Conservation (phyloP, 1,140 invertebrate species). For the Drosophila persimilis region DNA sequence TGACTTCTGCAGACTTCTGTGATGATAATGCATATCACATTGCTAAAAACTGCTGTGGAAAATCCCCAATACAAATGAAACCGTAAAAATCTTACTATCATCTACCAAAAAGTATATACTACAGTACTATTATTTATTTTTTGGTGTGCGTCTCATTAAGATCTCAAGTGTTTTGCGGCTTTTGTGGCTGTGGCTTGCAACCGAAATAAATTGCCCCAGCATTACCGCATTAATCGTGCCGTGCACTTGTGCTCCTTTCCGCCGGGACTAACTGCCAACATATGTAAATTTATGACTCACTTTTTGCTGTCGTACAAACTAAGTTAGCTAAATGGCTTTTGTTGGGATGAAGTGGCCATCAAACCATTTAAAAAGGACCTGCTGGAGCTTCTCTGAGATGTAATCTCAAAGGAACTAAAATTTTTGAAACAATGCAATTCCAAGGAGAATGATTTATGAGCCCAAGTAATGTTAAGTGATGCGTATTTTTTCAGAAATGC, state of each 20-base stretch:
- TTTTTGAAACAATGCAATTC: neutral
- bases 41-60: too few species aligned
- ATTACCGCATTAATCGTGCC: slow-evolving; percentile 25
- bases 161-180: neutral
- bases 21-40: too few species aligned
- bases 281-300: slow-evolving; percentile 34
- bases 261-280: slow-evolving; percentile 18
- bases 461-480: slow-evolving; percentile 19
- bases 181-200: neutral
- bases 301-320: neutral
- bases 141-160: too few species aligned
- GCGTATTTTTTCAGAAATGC: slow-evolving; percentile 9
- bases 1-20: too few species aligned
- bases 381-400: neutral
- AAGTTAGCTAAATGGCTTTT: slow-evolving; percentile 24
- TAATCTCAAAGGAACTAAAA: neutral
- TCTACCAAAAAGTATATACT: neutral
- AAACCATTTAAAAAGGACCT: slow-evolving; percentile 5
- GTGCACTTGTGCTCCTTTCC: neutral
- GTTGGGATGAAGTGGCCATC: slow-evolving; percentile 22
- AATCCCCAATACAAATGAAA: too few species aligned
- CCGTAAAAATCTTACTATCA: too few species aligned
- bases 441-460: slow-evolving; percentile 9
- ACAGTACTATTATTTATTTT: too few species aligned
- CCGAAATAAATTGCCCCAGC: slow-evolving; percentile 21